Conservation (phyloP, 2,888 invertebrate species). For the Mellilla xanthometata region DNA sequence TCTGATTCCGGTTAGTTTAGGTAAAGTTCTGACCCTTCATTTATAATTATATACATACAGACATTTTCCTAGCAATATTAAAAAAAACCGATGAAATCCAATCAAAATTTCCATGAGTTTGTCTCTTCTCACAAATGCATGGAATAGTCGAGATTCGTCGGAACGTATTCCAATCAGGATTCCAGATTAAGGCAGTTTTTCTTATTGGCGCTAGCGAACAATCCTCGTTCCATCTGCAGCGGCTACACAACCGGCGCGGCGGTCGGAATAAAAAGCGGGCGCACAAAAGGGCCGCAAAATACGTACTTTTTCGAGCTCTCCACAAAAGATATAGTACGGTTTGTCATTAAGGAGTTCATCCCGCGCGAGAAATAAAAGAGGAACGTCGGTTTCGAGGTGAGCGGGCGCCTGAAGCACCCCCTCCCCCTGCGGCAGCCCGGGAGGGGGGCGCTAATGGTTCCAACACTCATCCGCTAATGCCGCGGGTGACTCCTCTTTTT, state of each 20-base stretch:
- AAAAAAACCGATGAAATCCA: slow-evolving; percentile 16
- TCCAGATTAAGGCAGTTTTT: slow-evolving; percentile 57
- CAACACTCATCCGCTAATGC: slow-evolving; percentile 83
- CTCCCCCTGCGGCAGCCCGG: slow-evolving; percentile 41
- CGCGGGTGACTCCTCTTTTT: slow-evolving; percentile 82
- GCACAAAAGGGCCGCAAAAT: slow-evolving; percentile 81
- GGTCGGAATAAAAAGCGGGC: slow-evolving; percentile 73
- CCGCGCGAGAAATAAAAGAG: slow-evolving; percentile 83
- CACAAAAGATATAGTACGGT: slow-evolving; percentile 83
- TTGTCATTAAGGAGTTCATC: slow-evolving; percentile 83
- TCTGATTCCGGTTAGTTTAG: no score
- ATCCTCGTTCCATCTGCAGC: slow-evolving; percentile 56
- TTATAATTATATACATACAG: no score
- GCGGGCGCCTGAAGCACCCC: slow-evolving; percentile 37
- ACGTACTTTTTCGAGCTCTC: slow-evolving; percentile 81
- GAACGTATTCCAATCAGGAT: slow-evolving; percentile 44
- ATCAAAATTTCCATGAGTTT: slow-evolving; percentile 21
- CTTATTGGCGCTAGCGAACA: slow-evolving; percentile 55
- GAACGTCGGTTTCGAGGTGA: slow-evolving; percentile 67
- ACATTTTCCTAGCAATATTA: slow-evolving; percentile 1
- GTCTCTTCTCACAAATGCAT: slow-evolving; percentile 25
- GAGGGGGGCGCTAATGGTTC: slow-evolving; percentile 78
- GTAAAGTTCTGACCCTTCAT: no score
- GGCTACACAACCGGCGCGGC: slow-evolving; percentile 36
- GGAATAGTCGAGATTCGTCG: slow-evolving; percentile 28